Base-by-base conservation (phyloP, 2,113 vertebrate genomes). In the Dasyornis broadbenti region DNA sequence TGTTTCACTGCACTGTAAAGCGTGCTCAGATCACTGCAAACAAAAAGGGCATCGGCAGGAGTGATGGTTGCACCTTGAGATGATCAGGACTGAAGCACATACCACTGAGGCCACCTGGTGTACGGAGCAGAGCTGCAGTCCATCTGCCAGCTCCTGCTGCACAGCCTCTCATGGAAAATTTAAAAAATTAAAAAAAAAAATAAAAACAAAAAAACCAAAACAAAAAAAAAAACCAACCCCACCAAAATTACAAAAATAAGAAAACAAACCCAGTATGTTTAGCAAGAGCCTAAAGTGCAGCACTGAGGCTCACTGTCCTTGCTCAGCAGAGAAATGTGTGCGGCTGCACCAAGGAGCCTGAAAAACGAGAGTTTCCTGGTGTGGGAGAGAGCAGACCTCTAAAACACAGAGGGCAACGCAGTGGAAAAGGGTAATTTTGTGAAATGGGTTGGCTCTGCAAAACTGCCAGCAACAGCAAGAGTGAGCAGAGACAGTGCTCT, bases 41-140 rank as follows among this genome's bases (percentile, higher is more conserved):
- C 44, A 86, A 64, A 90, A 93, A 42, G 22, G 71, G 37, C 42
- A 78, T 45, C 19, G 3, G 33, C 86, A 64, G 90, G 68, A 92
- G 49, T 3, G 50, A 21, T 71, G 37, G 70, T 26, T 57, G 65
- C 60, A 92, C 90, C 83, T 90, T 45, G 65, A 82, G 89, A 66
- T 72, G 40, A 35, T 76, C 40, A 26, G 42, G 37, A 30, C 33
- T n/a, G 47, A 94, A 89, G 90, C 45, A 61, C 80, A 96, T 71
- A 82, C 88, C 79, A 27, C 96, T 97, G 96, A 76, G 96, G 96
- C 95, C 96, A 96, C 91, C 96, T 97, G 95, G 90, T 96, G 96
- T 96, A 95, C 92, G 82, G 83, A 81, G 56, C 56, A 84, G 72
- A 78, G 86, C 89, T 94, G 77, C 95, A 96, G 92, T 75, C 80